These are phyloP conservation scores for Spheniscus mendiculus DNA, from an alignment of 2,113 vertebrate species.

Conservation along the genomic window DNA sequence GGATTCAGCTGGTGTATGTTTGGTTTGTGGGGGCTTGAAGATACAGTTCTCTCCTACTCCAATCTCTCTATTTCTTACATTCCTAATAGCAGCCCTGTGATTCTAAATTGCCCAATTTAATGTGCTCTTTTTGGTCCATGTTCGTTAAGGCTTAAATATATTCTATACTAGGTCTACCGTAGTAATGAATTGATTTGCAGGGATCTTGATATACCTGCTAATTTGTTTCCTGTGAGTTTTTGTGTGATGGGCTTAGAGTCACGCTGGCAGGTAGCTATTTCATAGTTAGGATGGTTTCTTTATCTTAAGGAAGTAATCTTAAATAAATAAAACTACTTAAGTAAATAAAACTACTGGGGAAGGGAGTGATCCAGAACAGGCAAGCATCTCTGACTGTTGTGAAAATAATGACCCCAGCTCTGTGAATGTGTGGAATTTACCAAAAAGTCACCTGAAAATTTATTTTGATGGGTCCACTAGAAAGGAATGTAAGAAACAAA, in stretches of 20 bases:
- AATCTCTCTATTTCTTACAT: background rate
- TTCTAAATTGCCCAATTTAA: background rate
- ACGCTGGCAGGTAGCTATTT: background rate
- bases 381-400: background rate
- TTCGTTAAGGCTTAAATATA: background rate
- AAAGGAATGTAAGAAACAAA: background rate
- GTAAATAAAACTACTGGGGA: background rate
- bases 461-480: background rate
- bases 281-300: background rate
- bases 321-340: conserved; percentile 1
- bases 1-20: background rate
- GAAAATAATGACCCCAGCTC: background rate
- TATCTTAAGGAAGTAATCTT: background rate
- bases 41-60: background rate
- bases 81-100: background rate
- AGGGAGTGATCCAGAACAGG: background rate
- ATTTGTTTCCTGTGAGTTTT: background rate
- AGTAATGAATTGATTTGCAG: background rate
- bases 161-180: background rate
- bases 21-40: background rate
- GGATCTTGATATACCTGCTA: background rate
- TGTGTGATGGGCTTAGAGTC: background rate
- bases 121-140: background rate
- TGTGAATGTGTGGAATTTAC: background rate
- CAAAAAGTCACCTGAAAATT: background rate